Percentiles rank a stretch among this genome's conserved stretches.
Evolutionary conservation across 2,113 vertebrate species (phyloP).

Genomic region (Leptodactylus fuscus): DNA sequence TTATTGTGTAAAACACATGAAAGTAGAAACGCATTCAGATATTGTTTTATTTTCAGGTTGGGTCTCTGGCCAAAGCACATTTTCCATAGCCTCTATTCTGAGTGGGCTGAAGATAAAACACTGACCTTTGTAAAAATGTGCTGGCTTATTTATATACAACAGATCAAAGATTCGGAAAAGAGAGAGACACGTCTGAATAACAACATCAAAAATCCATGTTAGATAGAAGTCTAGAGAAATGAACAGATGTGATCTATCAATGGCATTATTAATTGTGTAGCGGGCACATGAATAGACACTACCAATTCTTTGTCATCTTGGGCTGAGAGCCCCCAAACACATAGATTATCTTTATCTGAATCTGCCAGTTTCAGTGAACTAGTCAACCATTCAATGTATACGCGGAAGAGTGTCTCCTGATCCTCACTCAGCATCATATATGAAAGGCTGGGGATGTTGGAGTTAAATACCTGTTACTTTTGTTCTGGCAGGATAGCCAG

Average conservation of each 20-base stretch:
- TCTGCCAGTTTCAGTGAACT: no score
- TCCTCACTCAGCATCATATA: no score
- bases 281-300: neutral
- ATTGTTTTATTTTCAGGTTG: neutral
- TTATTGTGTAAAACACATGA: neutral
- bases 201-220: slow-evolving; percentile 10
- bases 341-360: no score
- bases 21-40: neutral
- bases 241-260: neutral
- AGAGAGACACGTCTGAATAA: neutral
- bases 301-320: no score
- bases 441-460: no score
- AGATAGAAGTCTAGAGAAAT: neutral
- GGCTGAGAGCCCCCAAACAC: no score
- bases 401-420: no score
- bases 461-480: no score
- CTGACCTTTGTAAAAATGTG: slow-evolving; percentile 14
- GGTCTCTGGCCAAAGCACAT: slow-evolving; percentile 20
- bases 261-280: slow-evolving; percentile 6
- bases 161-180: slow-evolving; percentile 21
- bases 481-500: no score
- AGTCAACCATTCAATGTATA: no score
- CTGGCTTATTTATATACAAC: neutral
- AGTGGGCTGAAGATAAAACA: slow-evolving; percentile 24
- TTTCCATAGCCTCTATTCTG: neutral